Percentiles rank a stretch among this genome's conserved stretches.
phyloP scores from a whole-genome alignment of 2,113 vertebrate species.

The Zosterops borbonicus region DNA sequence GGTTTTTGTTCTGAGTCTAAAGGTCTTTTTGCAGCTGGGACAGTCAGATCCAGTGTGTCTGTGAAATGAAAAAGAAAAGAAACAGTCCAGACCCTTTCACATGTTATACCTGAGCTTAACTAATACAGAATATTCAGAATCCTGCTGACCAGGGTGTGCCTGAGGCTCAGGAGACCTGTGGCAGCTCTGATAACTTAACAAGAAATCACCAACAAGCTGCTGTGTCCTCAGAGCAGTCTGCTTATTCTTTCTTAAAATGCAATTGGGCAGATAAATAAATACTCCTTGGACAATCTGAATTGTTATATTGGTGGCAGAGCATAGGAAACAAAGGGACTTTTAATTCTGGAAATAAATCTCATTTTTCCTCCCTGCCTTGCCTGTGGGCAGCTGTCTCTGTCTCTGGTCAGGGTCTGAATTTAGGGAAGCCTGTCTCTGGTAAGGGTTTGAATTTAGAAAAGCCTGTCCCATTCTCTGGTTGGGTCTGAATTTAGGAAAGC shows the following conservation, averaged over 20 bases:
- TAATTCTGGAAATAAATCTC: neutral
- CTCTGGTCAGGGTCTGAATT: neutral
- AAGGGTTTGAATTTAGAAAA: too few relatives aligned
- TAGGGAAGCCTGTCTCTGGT: too few relatives aligned
- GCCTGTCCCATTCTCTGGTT: too few relatives aligned
- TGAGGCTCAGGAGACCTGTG: neutral
- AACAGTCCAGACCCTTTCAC: neutral
- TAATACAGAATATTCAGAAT: neutral
- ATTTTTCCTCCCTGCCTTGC: fast-evolving
- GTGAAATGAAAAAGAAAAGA: neutral
- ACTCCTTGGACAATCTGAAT: neutral
- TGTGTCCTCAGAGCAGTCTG: neutral
- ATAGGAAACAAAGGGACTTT: neutral
- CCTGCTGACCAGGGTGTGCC: neutral
- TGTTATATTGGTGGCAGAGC: neutral
- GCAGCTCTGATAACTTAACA: neutral
- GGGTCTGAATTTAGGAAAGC: too few relatives aligned
- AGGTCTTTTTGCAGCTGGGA: neutral
- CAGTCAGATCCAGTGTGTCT: neutral
- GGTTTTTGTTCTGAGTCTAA: neutral
- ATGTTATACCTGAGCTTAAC: neutral
- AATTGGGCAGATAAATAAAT: neutral
- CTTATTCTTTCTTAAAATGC: neutral
- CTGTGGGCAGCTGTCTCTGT: neutral
- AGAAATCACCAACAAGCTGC: neutral